Conservation (phyloP, 2,797 vertebrate species). For the Eulemur mongoz region DNA sequence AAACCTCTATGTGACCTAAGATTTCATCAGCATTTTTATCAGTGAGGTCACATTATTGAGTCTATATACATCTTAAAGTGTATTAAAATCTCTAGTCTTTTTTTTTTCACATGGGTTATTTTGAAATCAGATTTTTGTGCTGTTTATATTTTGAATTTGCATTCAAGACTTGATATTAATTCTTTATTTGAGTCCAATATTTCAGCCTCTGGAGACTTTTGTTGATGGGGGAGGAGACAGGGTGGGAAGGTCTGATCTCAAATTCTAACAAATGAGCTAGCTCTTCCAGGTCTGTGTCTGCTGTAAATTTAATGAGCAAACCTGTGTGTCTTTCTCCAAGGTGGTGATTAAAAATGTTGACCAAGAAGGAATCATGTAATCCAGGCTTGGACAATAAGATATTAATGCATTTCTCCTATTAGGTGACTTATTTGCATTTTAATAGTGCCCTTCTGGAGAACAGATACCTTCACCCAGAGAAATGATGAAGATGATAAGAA, state of each 20-base stretch:
- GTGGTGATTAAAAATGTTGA: slow-evolving; percentile 63
- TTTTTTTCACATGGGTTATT: background rate
- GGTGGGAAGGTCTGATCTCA: background rate
- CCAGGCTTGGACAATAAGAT: background rate
- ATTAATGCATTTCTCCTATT: background rate
- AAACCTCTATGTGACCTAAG: slow-evolving; percentile 9
- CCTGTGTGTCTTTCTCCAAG: background rate
- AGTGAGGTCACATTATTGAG: background rate
- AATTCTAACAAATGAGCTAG: background rate
- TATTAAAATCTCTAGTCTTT: background rate
- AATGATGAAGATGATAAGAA: background rate
- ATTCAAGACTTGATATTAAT: background rate
- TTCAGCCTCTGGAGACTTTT: slow-evolving; percentile 7
- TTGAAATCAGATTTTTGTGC: slow-evolving; percentile 24
- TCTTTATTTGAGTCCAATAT: background rate
- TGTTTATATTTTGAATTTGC: slow-evolving; percentile 13
- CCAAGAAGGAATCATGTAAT: slow-evolving; percentile 35
- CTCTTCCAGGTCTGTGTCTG: slow-evolving; percentile 31
- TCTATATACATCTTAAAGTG: background rate
- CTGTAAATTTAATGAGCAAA: slow-evolving; percentile 1
- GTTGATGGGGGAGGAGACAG: background rate
- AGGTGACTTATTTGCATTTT: slow-evolving; percentile 43
- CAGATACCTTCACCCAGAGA: background rate
- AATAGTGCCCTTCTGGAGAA: slow-evolving; percentile 33
- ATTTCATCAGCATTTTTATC: slow-evolving; percentile 25